Conservation (phyloP, 2,888 invertebrate species). For the Stenodera caucasica region DNA sequence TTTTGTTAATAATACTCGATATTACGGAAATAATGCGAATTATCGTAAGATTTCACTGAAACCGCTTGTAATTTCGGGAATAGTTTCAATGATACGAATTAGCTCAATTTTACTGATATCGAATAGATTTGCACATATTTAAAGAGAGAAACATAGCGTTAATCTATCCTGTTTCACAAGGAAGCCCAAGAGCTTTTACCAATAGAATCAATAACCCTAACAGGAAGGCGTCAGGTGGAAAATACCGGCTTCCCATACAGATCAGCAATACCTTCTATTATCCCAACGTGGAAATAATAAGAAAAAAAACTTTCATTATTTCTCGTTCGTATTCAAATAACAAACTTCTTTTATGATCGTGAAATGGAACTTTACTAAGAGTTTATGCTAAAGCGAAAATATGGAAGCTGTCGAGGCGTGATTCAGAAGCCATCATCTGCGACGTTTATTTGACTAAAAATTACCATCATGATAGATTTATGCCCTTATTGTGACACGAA, state of each 20-base stretch:
- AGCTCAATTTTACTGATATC: slow-evolving; percentile 10
- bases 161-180: not conserved
- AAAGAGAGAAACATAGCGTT: not conserved
- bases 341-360: slow-evolving; percentile 49
- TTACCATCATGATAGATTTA: slow-evolving; percentile 35
- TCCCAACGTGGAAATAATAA: slow-evolving; percentile 10
- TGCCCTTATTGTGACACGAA: slow-evolving; percentile 31
- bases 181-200: not conserved
- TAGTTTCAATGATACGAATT: too few species aligned
- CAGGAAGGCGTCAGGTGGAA: slow-evolving; percentile 45
- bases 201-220: not conserved
- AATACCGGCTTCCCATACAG: slow-evolving; percentile 48
- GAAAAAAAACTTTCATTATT: slow-evolving; percentile 48
- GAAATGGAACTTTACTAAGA: slow-evolving; percentile 42
- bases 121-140: not conserved
- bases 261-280: slow-evolving; percentile 45
- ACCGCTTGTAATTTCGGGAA: slow-evolving; percentile 11
- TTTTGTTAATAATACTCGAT: slow-evolving; percentile 3
- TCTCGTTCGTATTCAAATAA: slow-evolving; percentile 52
- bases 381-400: slow-evolving; percentile 41
- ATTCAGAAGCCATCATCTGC: slow-evolving; percentile 36
- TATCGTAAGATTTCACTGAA: slow-evolving; percentile 11
- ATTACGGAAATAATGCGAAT: slow-evolving; percentile 8
- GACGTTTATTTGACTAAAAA: slow-evolving; percentile 39
- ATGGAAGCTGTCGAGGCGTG: slow-evolving; percentile 40